phyloP scores from a whole-genome alignment of 2,888 invertebrate genomes.

The Hydraecia micacea region DNA sequence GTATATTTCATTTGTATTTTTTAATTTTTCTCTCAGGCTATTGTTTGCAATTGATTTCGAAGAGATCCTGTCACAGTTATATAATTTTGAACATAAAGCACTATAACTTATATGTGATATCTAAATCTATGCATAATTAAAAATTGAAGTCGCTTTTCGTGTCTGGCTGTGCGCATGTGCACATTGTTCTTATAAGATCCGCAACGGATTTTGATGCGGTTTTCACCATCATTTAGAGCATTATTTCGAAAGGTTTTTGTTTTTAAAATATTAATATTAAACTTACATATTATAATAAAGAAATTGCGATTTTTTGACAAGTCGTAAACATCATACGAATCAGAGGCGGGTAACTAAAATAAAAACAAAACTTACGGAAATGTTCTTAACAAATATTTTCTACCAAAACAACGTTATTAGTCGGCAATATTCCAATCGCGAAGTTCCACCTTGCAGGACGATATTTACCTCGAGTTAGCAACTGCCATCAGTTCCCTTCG shows the following conservation, averaged over 20 bases:
- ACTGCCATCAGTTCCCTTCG: slow-evolving; percentile 37
- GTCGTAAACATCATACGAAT: neutral
- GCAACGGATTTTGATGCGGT: neutral
- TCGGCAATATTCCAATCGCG: slow-evolving; percentile 25
- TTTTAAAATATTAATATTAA: neutral
- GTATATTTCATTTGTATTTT: slow-evolving; percentile 44
- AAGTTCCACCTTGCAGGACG: slow-evolving; percentile 16
- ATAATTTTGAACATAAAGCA: neutral
- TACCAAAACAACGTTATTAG: slow-evolving; percentile 23
- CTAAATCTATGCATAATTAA: neutral
- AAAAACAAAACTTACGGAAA: neutral
- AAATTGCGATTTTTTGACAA: neutral
- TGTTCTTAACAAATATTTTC: slow-evolving; percentile 10
- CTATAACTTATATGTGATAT: neutral
- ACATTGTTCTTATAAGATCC: neutral
- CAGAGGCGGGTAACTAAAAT: too few species aligned
- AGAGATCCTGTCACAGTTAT: slow-evolving; percentile 12
- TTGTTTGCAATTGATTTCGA: slow-evolving; percentile 50
- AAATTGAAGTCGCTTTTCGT: neutral
- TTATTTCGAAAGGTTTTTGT: neutral
- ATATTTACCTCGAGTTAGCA: slow-evolving; percentile 22
- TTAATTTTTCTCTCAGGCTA: slow-evolving; percentile 30
- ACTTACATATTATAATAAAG: neutral
- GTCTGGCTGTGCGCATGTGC: too few species aligned
- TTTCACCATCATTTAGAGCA: neutral